A percentile compares a stretch with the other conserved stretches of the same genome.
Evolutionary conservation across 1,140 invertebrate species (phyloP).

Genomic region (Cotesia vestalis): DNA sequence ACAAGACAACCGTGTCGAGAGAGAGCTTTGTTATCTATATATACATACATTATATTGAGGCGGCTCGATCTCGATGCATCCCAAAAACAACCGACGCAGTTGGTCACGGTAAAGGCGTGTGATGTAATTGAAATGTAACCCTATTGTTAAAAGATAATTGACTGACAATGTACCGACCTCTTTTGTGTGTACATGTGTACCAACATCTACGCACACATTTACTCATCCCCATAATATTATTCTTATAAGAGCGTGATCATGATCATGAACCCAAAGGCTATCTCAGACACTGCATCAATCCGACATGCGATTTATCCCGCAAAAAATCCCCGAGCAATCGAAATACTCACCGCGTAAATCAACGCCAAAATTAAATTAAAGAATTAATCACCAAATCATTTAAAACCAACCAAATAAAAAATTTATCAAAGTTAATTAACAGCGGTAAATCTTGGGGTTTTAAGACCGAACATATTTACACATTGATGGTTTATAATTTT

Average conservation of each 20-base stretch:
- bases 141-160: conserved; percentile 62
- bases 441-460: too few relatives aligned
- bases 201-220: not conserved
- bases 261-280: not conserved
- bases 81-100: conserved; percentile 6
- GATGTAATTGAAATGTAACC: conserved; percentile 64
- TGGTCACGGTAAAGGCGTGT: conserved; percentile 27
- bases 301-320: conserved; percentile 26
- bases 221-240: too few relatives aligned
- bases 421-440: too few relatives aligned
- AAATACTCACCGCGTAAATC: conserved; percentile 7
- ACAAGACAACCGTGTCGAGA: conserved; percentile 20
- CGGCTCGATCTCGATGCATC: conserved; percentile 13
- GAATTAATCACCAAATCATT: too few relatives aligned
- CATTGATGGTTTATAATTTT: too few relatives aligned
- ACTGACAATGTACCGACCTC: conserved; percentile 52
- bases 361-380: conserved; percentile 1
- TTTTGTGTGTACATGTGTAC: too few relatives aligned
- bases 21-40: not conserved
- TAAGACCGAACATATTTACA: too few relatives aligned
- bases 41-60: too few relatives aligned
- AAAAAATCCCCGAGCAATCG: conserved; percentile 20
- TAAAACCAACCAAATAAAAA: too few relatives aligned
- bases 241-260: too few relatives aligned
- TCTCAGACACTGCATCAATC: conserved; percentile 4